Base-by-base conservation (phyloP, 2,113 vertebrate species). In the Hypomesus transpacificus region DNA sequence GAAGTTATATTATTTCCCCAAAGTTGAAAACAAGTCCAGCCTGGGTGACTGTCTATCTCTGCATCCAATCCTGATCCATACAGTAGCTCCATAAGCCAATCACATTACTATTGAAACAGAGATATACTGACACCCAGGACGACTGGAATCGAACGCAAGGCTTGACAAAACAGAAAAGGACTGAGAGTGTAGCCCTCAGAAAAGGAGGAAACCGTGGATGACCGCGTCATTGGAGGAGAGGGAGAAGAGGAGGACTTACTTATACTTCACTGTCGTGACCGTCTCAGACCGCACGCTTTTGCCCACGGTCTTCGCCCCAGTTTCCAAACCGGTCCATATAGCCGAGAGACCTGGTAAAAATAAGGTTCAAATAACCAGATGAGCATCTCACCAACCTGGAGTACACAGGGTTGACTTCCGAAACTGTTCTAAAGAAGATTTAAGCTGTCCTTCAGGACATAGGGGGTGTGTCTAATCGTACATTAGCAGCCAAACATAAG, bases 261-360 rank as follows among this genome's bases (percentile, higher is more conserved):
- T 98, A 91, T 96, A 80, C 73, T 89, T 95, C 73, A 98, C 94
- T 1, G 94, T 97, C 57, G 89, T 91, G 39, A 98, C 95, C 0
- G 96, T 98, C 84, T 97, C 96, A 20, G 93, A 81, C 63, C 93
- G 82, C 70, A 98, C 92, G 83, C 93, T 98, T 88, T 92, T 95
- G 73, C 92, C 94, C 69, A 99, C 90, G 74, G 92, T 93, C 82
- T 93, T 98, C 0, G 95, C 97, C 61, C 95, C 96, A 3, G 88
- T 85, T 86, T 97, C 96, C 91, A 99, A 82, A 80, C 96, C 95
- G 3, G 93, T 90, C 97, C 97, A 98, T 62, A 98, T 86, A 4
- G 96, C 93, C 66, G 95, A 92, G 77, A 99, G 91, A 62, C 97
- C 96, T 98, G 84, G 60, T 84, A 75, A 64, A 16, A 61, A 21